Percentiles rank a stretch among this genome's conserved stretches.
These are phyloP conservation scores for Pardalotus punctatus DNA, from an alignment of 2,113 vertebrate species.

Conservation along the genomic window DNA sequence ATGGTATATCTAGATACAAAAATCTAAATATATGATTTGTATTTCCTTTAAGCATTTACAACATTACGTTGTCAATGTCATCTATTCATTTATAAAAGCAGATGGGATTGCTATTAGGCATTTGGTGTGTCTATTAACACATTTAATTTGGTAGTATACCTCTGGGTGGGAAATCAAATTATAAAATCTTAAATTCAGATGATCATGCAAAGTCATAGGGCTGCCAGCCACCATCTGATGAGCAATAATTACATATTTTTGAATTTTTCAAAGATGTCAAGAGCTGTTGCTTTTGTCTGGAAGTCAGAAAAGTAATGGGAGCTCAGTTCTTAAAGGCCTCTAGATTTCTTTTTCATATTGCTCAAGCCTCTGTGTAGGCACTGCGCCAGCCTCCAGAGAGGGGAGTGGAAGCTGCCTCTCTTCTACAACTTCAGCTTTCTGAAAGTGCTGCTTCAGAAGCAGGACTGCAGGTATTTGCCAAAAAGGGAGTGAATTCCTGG, in stretches of 20 bases:
- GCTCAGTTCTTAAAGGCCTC: neutral
- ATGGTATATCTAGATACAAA: neutral
- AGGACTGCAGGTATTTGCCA: neutral
- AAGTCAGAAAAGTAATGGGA: neutral
- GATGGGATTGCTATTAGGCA: neutral
- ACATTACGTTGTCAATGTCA: neutral
- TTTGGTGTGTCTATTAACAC: neutral
- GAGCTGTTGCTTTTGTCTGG: neutral
- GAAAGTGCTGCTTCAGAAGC: neutral
- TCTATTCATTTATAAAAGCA: neutral
- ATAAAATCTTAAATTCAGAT: neutral
- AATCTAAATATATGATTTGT: neutral
- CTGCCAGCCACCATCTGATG: neutral
- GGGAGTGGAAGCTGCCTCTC: neutral
- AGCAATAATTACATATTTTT: neutral
- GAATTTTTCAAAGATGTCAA: neutral
- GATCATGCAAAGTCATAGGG: neutral
- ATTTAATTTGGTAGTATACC: neutral
- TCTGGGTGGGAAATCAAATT: neutral
- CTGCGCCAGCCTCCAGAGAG: neutral
- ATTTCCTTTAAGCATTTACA: neutral
- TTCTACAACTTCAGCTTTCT: neutral
- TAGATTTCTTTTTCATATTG: neutral
- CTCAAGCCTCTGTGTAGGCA: neutral
- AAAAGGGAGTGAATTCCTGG: neutral